Evolutionary conservation across 1,140 invertebrate species (phyloP).

Genomic region (Pseudomyrmex cubaensis): DNA sequence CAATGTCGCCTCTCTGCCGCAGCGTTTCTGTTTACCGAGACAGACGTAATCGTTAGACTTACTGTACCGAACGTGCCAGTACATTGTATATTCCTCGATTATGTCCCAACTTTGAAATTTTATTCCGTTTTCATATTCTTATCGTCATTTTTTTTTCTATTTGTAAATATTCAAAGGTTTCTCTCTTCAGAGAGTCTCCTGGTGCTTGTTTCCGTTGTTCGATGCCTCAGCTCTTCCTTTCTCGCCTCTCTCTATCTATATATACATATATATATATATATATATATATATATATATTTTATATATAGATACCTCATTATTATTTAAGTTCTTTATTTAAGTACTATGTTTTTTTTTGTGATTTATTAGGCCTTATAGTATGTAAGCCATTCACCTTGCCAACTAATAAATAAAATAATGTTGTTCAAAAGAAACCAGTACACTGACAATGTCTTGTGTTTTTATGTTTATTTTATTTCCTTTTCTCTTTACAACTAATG

Average conservation of each 20-base stretch:
- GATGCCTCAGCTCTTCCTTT: background rate
- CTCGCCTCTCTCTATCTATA: slow-evolving; percentile 47
- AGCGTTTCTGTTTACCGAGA: slow-evolving; percentile 53
- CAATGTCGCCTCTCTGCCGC: background rate
- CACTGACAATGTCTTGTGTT: slow-evolving; percentile 45
- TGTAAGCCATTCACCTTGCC: too few species aligned
- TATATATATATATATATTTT: slow-evolving; percentile 39
- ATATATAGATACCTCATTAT: slow-evolving; percentile 64
- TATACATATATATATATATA: too few species aligned
- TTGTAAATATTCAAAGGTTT: slow-evolving; percentile 80
- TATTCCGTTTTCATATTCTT: slow-evolving; percentile 10
- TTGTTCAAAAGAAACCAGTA: too few species aligned
- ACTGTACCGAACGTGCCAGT: slow-evolving; percentile 71
- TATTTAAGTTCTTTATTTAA: slow-evolving; percentile 72
- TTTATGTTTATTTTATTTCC: slow-evolving; percentile 67
- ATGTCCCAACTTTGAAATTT: slow-evolving; percentile 12
- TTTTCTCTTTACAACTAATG: slow-evolving; percentile 45
- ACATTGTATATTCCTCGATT: slow-evolving; percentile 29
- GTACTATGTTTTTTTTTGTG: too few species aligned
- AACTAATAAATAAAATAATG: too few species aligned
- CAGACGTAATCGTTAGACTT: slow-evolving; percentile 55
- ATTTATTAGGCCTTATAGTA: too few species aligned
- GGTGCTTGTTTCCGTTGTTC: slow-evolving; percentile 55
- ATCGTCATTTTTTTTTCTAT: slow-evolving; percentile 64
- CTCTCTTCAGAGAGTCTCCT: slow-evolving; percentile 39